Evolutionary conservation across 2,113 vertebrate species (phyloP).

Genomic region (Psephotus haematonotus): DNA sequence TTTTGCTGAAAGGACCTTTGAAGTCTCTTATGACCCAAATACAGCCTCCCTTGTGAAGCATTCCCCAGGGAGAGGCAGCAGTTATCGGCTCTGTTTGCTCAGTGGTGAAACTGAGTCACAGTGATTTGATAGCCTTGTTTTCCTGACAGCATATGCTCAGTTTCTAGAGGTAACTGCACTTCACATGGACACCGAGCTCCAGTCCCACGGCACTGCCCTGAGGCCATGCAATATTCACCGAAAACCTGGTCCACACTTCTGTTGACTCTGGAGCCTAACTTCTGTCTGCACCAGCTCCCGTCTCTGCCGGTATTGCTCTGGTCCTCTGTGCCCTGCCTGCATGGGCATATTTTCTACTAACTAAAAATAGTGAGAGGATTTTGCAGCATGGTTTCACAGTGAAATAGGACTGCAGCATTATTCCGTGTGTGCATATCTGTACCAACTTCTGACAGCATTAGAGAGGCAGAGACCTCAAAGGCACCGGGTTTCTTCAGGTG

Average conservation of each 20-base stretch:
- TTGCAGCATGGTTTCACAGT: background rate
- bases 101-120: conserved; percentile 36
- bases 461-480: background rate
- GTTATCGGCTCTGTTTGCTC: background rate
- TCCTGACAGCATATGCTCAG: background rate
- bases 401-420: background rate
- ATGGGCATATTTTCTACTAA: background rate
- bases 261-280: background rate
- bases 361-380: background rate
- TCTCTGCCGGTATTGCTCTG: background rate
- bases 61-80: background rate
- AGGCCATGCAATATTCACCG: background rate
- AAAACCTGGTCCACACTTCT: background rate
- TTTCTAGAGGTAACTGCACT: background rate
- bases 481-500: background rate
- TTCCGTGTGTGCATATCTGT: rapidly evolving
- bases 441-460: background rate
- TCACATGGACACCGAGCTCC: background rate
- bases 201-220: background rate
- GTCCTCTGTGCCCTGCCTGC: background rate
- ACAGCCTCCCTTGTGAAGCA: background rate
- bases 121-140: background rate
- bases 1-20: conserved; percentile 41
- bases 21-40: conserved; percentile 46
- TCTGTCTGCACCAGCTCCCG: background rate